Percentiles rank a stretch among this genome's conserved stretches.
Conservation (phyloP, 2,888 invertebrate species). For the Timema podura region DNA sequence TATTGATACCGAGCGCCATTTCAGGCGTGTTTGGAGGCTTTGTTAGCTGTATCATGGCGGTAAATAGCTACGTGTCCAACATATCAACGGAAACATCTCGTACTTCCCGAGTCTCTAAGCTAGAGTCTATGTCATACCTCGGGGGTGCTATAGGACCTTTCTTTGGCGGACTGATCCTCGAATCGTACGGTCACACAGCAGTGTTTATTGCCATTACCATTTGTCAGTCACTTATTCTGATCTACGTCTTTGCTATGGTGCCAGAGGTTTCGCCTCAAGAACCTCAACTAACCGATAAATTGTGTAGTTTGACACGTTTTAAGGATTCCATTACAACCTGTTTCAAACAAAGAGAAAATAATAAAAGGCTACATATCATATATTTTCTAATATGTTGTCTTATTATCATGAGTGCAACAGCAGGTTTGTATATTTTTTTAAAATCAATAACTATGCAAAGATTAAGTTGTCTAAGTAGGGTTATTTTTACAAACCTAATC, state of each 20-base stretch:
- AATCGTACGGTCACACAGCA: constrained; percentile 39
- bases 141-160: constrained; percentile 46
- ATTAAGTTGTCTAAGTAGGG: no score
- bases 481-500: no score
- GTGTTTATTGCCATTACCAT: constrained; percentile 42
- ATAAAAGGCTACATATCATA: constrained; percentile 34
- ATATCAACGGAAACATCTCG: constrained; percentile 40
- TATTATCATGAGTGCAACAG: constrained; percentile 37
- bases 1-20: constrained; percentile 43
- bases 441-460: no score
- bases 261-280: constrained; percentile 29
- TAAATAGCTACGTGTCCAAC: constrained; percentile 41
- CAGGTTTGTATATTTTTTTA: constrained; percentile 31
- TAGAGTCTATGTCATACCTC: constrained; percentile 46
- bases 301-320: constrained; percentile 23
- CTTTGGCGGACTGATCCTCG: constrained; percentile 42
- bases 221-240: constrained; percentile 39
- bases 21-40: constrained; percentile 46
- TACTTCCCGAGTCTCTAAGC: constrained; percentile 44
- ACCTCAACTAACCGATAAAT: neutral
- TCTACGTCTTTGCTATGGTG: constrained; percentile 41
- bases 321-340: constrained; percentile 34
- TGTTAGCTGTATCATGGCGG: constrained; percentile 43
- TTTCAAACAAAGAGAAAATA: constrained; percentile 34
- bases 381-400: constrained; percentile 34